Evolutionary conservation across 37 sponge, comb jelly and placozoan genomes (phyloP), one percentile per base, ranked within the genome.

Genomic region (Hexactinellida sp.): DNA sequence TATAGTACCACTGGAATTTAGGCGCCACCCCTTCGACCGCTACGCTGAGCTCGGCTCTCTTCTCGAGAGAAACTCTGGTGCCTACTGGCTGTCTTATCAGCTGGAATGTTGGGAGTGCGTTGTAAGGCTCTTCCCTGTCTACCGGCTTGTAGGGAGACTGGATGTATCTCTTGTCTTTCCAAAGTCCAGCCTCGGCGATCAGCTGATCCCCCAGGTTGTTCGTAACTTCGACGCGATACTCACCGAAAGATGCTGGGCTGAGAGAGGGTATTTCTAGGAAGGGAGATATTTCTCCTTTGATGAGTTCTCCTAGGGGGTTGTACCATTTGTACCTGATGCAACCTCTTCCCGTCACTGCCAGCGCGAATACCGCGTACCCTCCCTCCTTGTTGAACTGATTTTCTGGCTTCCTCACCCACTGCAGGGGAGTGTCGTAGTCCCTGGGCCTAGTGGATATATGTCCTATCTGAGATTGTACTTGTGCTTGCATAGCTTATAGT

Each of bases 341-440:
- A 5, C 76, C 76, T 28, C 19, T 7, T 28, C 76, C 76, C 34
- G 21, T 28, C 3, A 63, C 30, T 10, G 76, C 76, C 28, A 25
- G 13, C 13, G 76, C 3, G 76, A 63, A 63, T 10, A 63, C 3
- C 25, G 76, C 76, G 76, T 63, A 63, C 3, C 76, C 76, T 10
- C 76, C 76, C 13, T 63, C 76, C 3, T 21, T 63, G 76, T 63
- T 63, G 30, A 63, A 63, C 76, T 63, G 76, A n/a, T 63, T 63
- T 25, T 63, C 76, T 63, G 76, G 28, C 34, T 63, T 63, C 34
- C 30, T 63, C 3, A 25, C 76, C 76, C 76, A 63, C 13, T 63
- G 76, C 34, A 63, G 13, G 3, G 76, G 25, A 32, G 52, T 47
- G 13, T 47, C 52, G 16, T 9, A 16, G 9, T 47, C 52, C 16